Evolutionary conservation across 2,888 invertebrate genomes (phyloP).

Genomic region (Zygothrica quintamaculata): DNA sequence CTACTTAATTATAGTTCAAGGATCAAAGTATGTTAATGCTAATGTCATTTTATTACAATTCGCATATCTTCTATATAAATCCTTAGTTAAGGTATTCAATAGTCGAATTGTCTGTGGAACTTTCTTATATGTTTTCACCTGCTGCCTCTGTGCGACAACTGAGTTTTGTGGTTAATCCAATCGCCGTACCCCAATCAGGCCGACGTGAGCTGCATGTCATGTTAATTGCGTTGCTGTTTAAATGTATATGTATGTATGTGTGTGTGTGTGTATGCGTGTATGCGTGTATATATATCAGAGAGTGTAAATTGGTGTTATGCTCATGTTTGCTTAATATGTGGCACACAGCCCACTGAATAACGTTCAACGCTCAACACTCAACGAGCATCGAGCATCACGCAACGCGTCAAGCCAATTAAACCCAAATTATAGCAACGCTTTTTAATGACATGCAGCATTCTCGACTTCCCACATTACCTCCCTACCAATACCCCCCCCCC

Average conservation of each 20-base stretch:
- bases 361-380: slow-evolving; percentile 67
- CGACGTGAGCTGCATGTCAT: slow-evolving; percentile 74
- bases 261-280: slow-evolving; percentile 11
- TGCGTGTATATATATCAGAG: slow-evolving; percentile 17
- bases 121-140: slow-evolving; percentile 43
- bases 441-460: slow-evolving; percentile 73
- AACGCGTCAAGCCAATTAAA: slow-evolving; percentile 77
- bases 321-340: slow-evolving; percentile 78
- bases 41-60: too few species aligned
- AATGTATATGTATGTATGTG: slow-evolving; percentile 8
- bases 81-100: slow-evolving; percentile 5
- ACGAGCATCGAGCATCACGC: slow-evolving; percentile 58
- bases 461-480: slow-evolving; percentile 2
- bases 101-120: slow-evolving; percentile 1
- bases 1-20: too few species aligned
- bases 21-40: too few species aligned
- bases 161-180: slow-evolving; percentile 74
- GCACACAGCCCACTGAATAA: slow-evolving; percentile 56
- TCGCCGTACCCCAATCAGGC: slow-evolving; percentile 69
- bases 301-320: slow-evolving; percentile 74
- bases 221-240: slow-evolving; percentile 65
- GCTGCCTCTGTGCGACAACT: slow-evolving; percentile 44
- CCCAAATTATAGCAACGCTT: slow-evolving; percentile 71
- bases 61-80: too few species aligned
- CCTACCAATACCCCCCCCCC: slow-evolving; percentile 6